phyloP scores from a whole-genome alignment of 2,888 invertebrate species.

The Xestoiulus laeticollis region DNA sequence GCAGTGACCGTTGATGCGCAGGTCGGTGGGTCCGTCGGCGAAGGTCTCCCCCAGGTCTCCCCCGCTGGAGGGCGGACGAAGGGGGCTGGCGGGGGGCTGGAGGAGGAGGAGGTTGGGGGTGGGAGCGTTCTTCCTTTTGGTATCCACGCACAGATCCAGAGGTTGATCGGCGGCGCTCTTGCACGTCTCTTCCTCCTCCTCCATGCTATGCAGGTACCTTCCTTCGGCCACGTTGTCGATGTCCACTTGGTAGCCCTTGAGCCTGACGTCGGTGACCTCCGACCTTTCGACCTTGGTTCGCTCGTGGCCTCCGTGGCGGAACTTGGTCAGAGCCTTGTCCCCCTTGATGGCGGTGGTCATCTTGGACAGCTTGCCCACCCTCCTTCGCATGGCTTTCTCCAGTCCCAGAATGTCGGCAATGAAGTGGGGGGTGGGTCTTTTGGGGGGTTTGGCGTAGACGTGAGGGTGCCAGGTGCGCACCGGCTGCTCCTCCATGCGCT shows the following conservation, averaged over 20 bases:
- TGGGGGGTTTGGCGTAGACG: conserved; percentile 83
- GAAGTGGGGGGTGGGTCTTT: conserved; percentile 83
- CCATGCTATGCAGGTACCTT: conserved; percentile 56
- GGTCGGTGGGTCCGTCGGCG: conserved; percentile 46
- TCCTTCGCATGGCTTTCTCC: conserved; percentile 62
- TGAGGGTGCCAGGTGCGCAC: conserved; percentile 83
- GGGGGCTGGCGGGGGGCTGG: not conserved
- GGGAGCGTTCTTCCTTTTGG: conserved; percentile 50
- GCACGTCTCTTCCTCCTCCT: conserved; percentile 48
- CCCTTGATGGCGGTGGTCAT: not conserved
- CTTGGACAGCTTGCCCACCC: not conserved
- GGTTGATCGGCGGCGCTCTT: conserved; percentile 61
- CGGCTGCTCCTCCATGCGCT: conserved; percentile 49
- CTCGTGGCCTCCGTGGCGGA: not conserved
- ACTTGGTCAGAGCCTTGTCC: not conserved
- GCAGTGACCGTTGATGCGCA: conserved; percentile 51
- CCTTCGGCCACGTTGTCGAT: conserved; percentile 53
- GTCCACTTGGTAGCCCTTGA: not conserved
- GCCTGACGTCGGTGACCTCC: not conserved
- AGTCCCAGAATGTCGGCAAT: conserved; percentile 88
- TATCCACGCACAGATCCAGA: conserved; percentile 60
- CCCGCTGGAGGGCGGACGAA: conserved; percentile 55
- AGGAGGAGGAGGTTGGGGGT: conserved; percentile 50
- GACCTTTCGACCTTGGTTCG: not conserved
- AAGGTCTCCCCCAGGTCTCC: not conserved